phyloP scores from a whole-genome alignment of 2,797 vertebrate species.

The Labeo calbasu region DNA sequence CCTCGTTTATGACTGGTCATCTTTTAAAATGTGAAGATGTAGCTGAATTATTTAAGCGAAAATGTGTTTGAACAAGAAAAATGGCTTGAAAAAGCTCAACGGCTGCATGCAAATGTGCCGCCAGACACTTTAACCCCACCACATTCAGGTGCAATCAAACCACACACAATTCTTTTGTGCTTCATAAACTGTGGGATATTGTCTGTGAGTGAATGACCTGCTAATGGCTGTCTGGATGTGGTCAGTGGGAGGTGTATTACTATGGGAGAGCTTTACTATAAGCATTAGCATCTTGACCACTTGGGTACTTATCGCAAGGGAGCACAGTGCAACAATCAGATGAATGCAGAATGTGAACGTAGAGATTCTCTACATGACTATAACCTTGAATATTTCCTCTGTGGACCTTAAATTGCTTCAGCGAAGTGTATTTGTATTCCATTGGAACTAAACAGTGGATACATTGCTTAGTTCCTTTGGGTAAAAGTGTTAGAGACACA shows the following conservation, averaged over 20 bases:
- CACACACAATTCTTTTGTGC: not conserved
- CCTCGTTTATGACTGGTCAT: constrained; percentile 61
- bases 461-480: constrained; percentile 10
- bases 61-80: constrained; percentile 56
- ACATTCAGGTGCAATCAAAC: constrained; percentile 1
- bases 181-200: constrained; percentile 12
- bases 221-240: constrained; percentile 13
- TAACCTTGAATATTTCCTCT: constrained; percentile 11
- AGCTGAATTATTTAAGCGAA: constrained; percentile 68
- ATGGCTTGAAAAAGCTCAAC: constrained; percentile 57
- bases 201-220: not conserved
- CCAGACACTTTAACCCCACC: not conserved
- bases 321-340: constrained; percentile 5
- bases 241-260: constrained; percentile 5
- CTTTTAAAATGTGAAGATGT: constrained; percentile 63
- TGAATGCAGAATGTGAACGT: not conserved
- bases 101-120: constrained; percentile 53
- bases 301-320: constrained; percentile 16
- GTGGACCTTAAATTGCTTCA: not conserved
- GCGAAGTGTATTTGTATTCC: not conserved
- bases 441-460: constrained; percentile 13
- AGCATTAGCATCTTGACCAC: constrained; percentile 10
- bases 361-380: not conserved
- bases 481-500: constrained; percentile 9
- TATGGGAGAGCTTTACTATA: not conserved